Evolutionary conservation across 2,113 vertebrate genomes (phyloP), one percentile per base, ranked within the genome.

Genomic region (Gorsachius goisagi): DNA sequence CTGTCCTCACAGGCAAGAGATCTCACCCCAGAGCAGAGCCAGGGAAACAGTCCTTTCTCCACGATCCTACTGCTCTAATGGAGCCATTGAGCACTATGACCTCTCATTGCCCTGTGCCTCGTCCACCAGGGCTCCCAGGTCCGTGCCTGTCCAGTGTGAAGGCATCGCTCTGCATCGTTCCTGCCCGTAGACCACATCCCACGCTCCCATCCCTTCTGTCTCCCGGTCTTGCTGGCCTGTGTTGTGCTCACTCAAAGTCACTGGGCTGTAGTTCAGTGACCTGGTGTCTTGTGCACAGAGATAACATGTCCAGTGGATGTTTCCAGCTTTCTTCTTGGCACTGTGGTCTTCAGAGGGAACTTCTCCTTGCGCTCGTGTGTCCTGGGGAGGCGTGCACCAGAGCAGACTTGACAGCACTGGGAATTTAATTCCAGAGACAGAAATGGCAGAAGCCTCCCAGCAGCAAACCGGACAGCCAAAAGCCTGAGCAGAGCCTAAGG

Each of bases 351-450:
- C 13, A 1, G 44, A 79, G 75, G 83, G 59, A 94, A 66, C 82
- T 95, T 52, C 63, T 68, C 37, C 28, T 82, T 94, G 74, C 14
- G 7, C 74, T 95, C 3, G 0, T 77, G 41, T 69, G 63, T 88
- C 85, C 72, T 0, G 0, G 78, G 63, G 59, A 97, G 85, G 91
- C 72, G 6, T 92, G 78, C 67, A 94, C 72, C 67, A 96, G 23
- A 95, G 75, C 78, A 93, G 91, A 91, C 72, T 96, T 95, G 95
- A 97, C 95, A 95, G 93, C n/a, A 11, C 12, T 90, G 85, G 90
- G 95, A 96, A 77, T 95, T 93, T 77, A 82, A 96, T 96, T 97
- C 88, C 88, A 94, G 90, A 97, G 95, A 96, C 96, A 96, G 96
- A 96, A 96, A 97, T 94, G 95, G 95, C 95, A 95, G 96, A 94